Conservation (phyloP, 2,888 invertebrate genomes). For the Apamea epomidion region DNA sequence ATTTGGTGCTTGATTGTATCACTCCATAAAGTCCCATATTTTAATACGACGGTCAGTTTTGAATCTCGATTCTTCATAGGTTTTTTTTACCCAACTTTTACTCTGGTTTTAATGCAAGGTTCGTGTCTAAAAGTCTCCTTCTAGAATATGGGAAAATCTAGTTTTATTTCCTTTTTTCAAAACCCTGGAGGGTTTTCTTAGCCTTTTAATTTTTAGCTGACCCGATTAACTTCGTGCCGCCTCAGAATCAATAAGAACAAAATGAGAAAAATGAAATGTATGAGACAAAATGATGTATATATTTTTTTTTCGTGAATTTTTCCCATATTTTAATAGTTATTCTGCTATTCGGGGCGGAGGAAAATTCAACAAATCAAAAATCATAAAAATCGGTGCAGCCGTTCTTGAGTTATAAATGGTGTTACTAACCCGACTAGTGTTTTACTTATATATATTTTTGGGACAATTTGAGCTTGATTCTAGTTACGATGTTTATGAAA, state of each 20-base stretch:
- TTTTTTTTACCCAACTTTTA: not conserved
- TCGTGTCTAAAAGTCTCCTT: not conserved
- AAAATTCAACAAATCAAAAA: too few species aligned
- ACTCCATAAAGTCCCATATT: not conserved
- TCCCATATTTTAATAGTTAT: too few species aligned
- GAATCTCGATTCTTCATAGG: not conserved
- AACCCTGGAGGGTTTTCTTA: not conserved
- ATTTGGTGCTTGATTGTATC: not conserved
- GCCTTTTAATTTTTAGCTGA: not conserved
- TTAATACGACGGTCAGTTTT: not conserved
- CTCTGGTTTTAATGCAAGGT: not conserved
- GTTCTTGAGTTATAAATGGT: too few species aligned
- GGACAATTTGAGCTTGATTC: not conserved
- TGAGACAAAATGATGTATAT: too few species aligned
- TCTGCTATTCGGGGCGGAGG: too few species aligned
- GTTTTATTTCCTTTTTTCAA: not conserved
- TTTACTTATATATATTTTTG: too few species aligned
- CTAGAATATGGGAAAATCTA: not conserved
- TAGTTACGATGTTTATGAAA: constrained; percentile 2
- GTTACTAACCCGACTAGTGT: too few species aligned
- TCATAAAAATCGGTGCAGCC: too few species aligned
- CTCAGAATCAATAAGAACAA: too few species aligned
- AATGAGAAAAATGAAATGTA: too few species aligned
- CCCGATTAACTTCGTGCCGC: too few species aligned
- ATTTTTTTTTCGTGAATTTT: too few species aligned